Evolutionary conservation across 2,888 invertebrate species (phyloP).

Genomic region (Mesoligia furuncula): DNA sequence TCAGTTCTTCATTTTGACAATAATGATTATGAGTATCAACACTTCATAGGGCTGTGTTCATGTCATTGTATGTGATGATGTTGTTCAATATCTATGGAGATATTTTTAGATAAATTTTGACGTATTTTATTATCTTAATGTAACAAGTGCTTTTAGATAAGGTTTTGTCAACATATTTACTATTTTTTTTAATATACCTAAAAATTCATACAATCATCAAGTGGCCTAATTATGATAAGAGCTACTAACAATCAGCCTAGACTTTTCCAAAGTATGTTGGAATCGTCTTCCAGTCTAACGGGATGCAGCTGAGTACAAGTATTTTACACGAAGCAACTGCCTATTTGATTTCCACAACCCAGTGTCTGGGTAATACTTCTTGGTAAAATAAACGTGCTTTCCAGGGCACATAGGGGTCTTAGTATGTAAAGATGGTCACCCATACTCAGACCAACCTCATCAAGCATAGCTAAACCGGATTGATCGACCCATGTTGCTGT

Average conservation of each 20-base stretch:
- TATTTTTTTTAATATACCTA: background rate
- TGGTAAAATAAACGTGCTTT: too few relatives aligned
- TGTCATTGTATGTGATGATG: background rate
- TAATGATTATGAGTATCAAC: background rate
- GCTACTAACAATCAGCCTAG: background rate
- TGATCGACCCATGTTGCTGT: background rate
- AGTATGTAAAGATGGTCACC: background rate
- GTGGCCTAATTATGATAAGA: background rate
- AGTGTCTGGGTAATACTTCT: background rate
- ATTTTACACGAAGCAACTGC: background rate
- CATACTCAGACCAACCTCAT: background rate
- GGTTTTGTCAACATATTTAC: slow-evolving; percentile 22
- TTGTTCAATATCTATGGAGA: background rate
- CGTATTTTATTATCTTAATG: slow-evolving; percentile 18
- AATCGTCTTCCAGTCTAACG: too few relatives aligned
- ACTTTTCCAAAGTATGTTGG: background rate
- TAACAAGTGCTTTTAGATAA: slow-evolving; percentile 38
- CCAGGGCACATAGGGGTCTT: too few relatives aligned
- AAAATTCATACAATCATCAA: background rate
- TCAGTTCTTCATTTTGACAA: background rate
- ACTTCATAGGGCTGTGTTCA: background rate
- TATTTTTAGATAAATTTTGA: slow-evolving; percentile 8
- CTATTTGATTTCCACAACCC: background rate
- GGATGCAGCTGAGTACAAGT: background rate
- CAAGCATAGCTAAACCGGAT: background rate